These are phyloP conservation scores for Drosophila histrio DNA, from an alignment of 2,888 invertebrate species.

Conservation along the genomic window DNA sequence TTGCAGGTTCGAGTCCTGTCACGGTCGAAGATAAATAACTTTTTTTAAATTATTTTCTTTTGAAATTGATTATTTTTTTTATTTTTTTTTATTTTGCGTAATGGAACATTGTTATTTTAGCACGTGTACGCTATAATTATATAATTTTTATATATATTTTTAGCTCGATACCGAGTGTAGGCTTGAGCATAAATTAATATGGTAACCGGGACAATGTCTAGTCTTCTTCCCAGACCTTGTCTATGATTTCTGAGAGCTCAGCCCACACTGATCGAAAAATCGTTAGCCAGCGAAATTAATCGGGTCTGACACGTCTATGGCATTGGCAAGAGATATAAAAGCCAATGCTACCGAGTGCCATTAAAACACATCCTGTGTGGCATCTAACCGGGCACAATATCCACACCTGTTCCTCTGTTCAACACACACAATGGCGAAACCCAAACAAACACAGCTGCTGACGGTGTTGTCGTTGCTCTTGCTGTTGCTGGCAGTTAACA, in stretches of 20 bases:
- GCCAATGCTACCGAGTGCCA: constrained; percentile 16
- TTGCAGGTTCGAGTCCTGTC: constrained; percentile 74
- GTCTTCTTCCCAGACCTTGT: neutral
- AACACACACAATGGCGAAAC: constrained; percentile 18
- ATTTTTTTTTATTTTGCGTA: neutral
- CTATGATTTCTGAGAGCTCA: neutral
- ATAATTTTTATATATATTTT: constrained; percentile 5
- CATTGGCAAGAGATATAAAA: constrained; percentile 53
- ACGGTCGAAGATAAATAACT: constrained; percentile 45
- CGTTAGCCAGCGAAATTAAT: constrained; percentile 38
- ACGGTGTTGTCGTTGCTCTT: constrained; percentile 34
- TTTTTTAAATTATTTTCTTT: constrained; percentile 24
- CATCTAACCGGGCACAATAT: constrained; percentile 36
- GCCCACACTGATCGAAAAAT: constrained; percentile 50
- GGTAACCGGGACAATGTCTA: neutral
- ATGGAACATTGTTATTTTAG: neutral
- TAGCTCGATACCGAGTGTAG: neutral
- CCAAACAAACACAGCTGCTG: constrained; percentile 29
- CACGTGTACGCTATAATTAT: constrained; percentile 14
- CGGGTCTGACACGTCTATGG: constrained; percentile 43
- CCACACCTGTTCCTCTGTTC: neutral
- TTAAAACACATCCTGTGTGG: constrained; percentile 55
- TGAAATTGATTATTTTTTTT: neutral
- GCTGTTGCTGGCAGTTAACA: constrained; percentile 25
- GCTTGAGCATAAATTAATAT: constrained; percentile 27